Evolutionary conservation across 2,888 invertebrate species (phyloP), one percentile per base, ranked within the genome.

Genomic region (Andrena camellia): DNA sequence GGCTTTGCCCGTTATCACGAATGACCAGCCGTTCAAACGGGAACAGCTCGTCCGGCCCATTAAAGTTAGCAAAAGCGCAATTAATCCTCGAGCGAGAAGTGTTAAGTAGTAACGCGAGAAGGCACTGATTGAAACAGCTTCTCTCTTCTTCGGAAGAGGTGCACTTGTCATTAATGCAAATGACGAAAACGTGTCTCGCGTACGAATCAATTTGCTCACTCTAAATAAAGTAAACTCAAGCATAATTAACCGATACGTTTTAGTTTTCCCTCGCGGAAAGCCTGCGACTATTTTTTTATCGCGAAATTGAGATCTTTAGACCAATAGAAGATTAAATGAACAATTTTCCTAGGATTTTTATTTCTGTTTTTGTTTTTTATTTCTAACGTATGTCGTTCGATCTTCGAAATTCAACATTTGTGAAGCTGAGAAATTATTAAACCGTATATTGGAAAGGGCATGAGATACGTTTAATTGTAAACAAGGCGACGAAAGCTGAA

Each of bases 1-100:
- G 66, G 74, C 62, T 59, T 63, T 31, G 17, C 50, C 23, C 81
- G 74, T 82, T 82, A 82, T 82, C 82, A 71, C 74, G 70, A 75
- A 59, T 82, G 82, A 68, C 82, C 71, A 82, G 75, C 67, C 62
- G 64, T 50, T 70, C 52, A 33, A 70, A 67, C 48, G 67, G 50
- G 52, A 63, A 63, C 62, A 68, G 70, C 63, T 82, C 50, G 62
- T 42, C 48, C 66, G 52, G 20, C n/a, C 50, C 70, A 71, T 82
- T 75, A 62, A 80, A 75, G 75, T 67, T 79, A 33, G 3, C 67
- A 31, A 52, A 50, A 50, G 57, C 8, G 35, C 81, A 71, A 75
- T 82, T 81, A 75, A 82, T 81, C 71, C 57, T 29, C 69, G 42
- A 80, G 52, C 42, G 54, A 48, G 6, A 20, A 42, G 48, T 26